Conservation (phyloP, 2,113 vertebrate species). For the Gasterosteus aculeatus region DNA sequence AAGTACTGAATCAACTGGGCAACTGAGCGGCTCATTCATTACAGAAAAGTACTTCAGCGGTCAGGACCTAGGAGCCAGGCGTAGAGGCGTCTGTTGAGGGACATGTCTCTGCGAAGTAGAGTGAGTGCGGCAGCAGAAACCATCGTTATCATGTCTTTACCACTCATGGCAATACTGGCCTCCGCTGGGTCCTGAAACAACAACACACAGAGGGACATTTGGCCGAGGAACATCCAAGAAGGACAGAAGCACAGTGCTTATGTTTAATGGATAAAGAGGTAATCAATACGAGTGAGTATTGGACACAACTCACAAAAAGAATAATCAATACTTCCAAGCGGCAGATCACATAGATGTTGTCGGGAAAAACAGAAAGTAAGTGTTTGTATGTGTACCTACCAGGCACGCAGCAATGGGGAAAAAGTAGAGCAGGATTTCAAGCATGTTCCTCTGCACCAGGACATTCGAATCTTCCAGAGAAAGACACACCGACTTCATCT, state of each 20-base stretch:
- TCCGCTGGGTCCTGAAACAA: conserved; percentile 81
- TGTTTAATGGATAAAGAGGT: not conserved
- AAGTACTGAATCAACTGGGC: not conserved
- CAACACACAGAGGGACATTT: conserved; percentile 20
- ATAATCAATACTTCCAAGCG: not conserved
- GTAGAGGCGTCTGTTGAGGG: conserved; percentile 93
- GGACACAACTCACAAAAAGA: not conserved
- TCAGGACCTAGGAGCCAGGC: conserved; percentile 92
- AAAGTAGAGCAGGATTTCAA: conserved; percentile 94
- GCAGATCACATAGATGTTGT: not conserved
- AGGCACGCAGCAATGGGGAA: conserved; percentile 89
- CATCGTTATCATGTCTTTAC: conserved; percentile 83
- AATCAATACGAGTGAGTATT: not conserved
- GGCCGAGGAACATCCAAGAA: not conserved
- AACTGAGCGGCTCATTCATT: not conserved
- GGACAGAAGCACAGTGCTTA: not conserved
- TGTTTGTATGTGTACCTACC: conserved; percentile 78
- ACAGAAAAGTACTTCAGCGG: not conserved
- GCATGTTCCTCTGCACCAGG: conserved; percentile 93
- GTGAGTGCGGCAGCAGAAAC: conserved; percentile 90
- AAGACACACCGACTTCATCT: conserved; percentile 89
- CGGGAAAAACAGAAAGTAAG: not conserved
- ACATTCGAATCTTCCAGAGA: conserved; percentile 93
- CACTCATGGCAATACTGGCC: conserved; percentile 77
- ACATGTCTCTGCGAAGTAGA: conserved; percentile 96